A percentile compares a stretch with the other conserved stretches of the same genome.
These are phyloP conservation scores for Arge pagana DNA, from an alignment of 2,888 invertebrate genomes.

Conservation along the genomic window DNA sequence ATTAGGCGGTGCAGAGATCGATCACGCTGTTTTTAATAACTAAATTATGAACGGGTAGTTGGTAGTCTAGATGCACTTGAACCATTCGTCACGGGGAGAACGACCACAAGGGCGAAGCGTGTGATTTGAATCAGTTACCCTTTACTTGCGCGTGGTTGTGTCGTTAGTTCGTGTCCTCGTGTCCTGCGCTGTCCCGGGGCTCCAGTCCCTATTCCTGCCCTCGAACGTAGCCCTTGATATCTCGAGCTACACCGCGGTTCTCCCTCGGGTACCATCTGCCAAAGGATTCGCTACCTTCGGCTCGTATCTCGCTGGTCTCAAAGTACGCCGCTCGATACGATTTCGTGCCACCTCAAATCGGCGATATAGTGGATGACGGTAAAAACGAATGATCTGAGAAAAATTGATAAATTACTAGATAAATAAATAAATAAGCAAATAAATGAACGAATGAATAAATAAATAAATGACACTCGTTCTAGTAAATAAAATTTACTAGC, in stretches of 20 bases:
- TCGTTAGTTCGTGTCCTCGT: conserved; percentile 34
- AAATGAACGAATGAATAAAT: too few relatives aligned
- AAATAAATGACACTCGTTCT: too few relatives aligned
- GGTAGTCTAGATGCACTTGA: conserved; percentile 52
- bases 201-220: conserved; percentile 7
- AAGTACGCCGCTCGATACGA: too few relatives aligned
- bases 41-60: too few relatives aligned
- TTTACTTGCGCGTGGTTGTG: conserved; percentile 47
- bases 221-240: conserved; percentile 49
- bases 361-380: too few relatives aligned
- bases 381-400: too few relatives aligned
- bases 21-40: too few relatives aligned
- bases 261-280: conserved; percentile 57
- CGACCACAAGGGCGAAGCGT: conserved; percentile 46
- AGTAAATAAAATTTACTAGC: too few relatives aligned
- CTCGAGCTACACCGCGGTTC: conserved; percentile 51
- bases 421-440: too few relatives aligned
- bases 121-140: conserved; percentile 58
- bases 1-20: too few relatives aligned
- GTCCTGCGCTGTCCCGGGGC: conserved; percentile 24
- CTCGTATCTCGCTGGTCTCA: conserved; percentile 20
- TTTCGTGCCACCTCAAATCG: too few relatives aligned
- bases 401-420: too few relatives aligned
- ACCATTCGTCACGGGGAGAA: conserved; percentile 53
- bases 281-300: conserved; percentile 44